Evolutionary conservation across 2,797 vertebrate species (phyloP), one percentile per base, ranked within the genome.

Genomic region (Lutjanus argentimaculatus): DNA sequence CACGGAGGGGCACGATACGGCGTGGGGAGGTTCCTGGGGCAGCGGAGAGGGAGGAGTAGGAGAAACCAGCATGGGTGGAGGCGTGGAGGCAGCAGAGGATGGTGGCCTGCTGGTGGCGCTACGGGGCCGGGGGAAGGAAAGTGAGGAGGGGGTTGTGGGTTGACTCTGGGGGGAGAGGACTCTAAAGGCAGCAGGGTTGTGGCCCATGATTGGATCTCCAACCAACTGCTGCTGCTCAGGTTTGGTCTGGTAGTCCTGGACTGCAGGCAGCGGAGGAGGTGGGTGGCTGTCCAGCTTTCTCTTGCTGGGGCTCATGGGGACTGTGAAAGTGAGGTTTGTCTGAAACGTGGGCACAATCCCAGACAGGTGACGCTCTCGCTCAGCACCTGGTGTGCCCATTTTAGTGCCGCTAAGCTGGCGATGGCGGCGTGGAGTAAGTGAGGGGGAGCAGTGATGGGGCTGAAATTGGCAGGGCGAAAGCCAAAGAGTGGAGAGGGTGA

Each of bases 261-360:
- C 77, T 14, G 65, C 42, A 8, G 90, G 78, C 1, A 96, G 86
- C 0, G 95, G 95, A 56, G 93, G 94, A 0, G 94, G 95, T 0
- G 96, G 95, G 58, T 95, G 95, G 14, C 91, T 87, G 58, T 98
- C 97, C 0, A 96, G 90, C 88, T 97, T 97, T 76, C 97, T 95
- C 76, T 98, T 97, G 89, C 96, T 97, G 7, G 97, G 97, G 89
- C 97, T 99, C 95, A 99, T 97, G 78, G 97, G 97, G 40, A 99
- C 97, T 0, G 97, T 98, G 82, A 99, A 98, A 30, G 97, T 98
- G n/a, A 98, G 95, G 91, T 96, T 98, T 88, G 97, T 97, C 91
- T 97, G 97, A 89, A 97, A 98, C 16, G 96, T 96, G 63, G 97
- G 97, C 36, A 96, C 88, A 46, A 97, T 97, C 67, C 97, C 97